Evolutionary conservation across 2,113 vertebrate species (phyloP).

Genomic region (cattle (Bos taurus)): ARS-UCD2.0 NC_037328.1:11028001-11028500

Average conservation of each 20-base stretch:
- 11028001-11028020: background rate
- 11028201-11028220: background rate
- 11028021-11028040: background rate
- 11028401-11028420: background rate
- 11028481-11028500: background rate
- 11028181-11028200: background rate
- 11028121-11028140: background rate
- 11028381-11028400: background rate
- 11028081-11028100: background rate
- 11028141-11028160: background rate
- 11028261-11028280: background rate
- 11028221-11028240: background rate
- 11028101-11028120: background rate
- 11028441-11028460: background rate
- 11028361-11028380: background rate
- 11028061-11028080: fast-evolving
- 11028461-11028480: background rate
- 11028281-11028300: background rate
- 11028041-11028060: background rate
- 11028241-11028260: background rate
- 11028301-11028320: background rate
- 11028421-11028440: background rate
- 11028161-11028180: background rate
- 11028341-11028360: background rate
- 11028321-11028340: background rate